Base-by-base conservation (phyloP, 2,888 invertebrate genomes). In the Epsilonema sp. region DNA sequence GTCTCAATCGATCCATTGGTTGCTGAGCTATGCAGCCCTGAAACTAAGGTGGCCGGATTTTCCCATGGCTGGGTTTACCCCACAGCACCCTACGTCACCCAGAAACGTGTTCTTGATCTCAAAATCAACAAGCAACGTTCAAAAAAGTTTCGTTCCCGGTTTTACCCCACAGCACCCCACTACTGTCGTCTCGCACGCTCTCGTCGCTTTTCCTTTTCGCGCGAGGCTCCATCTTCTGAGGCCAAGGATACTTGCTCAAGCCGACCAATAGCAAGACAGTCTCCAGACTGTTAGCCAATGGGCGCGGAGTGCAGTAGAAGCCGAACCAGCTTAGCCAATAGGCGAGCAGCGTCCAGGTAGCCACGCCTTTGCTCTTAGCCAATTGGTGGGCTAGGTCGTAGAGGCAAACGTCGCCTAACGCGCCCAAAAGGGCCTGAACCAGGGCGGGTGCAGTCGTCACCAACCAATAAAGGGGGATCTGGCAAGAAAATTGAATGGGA, bases 251-350 rank as follows among this genome's bases (percentile, higher is more conserved):
- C 56, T 78, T 73, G 41, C 80, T 81, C 20, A 92, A 65, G 0
- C 81, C 86, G 52, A 87, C 76, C 1, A 78, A 76, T 1, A 82
- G 80, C 24, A 90, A 66, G 0, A 78, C 74, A 26, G 82, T 78
- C 70, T 97, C 94, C 53, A 83, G 67, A 0, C 80, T 80, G 64
- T 94, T 94, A 31, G 81, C 75, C 42, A 94, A 64, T 0, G 90
- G 90, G 44, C 94, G 74, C 0, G 86, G 78, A 0, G 79, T 78
- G 13, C 81, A 83, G 65, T 86, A 94, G 64, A 84, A 82, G 76
- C 83, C 80, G 67, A 87, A 92, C 83, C 86, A 90, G 39, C 82
- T 79, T 0, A 78, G 75, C 0, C 79, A 68, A 44, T 83, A 75
- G 47, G 78, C 71, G 56, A 81, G 77, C 5, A 82, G 62, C 0